A percentile compares a stretch with the other conserved stretches of the same genome.
Evolutionary conservation across 2,113 vertebrate species (phyloP).

Genomic region (Neotoma lepida): DNA sequence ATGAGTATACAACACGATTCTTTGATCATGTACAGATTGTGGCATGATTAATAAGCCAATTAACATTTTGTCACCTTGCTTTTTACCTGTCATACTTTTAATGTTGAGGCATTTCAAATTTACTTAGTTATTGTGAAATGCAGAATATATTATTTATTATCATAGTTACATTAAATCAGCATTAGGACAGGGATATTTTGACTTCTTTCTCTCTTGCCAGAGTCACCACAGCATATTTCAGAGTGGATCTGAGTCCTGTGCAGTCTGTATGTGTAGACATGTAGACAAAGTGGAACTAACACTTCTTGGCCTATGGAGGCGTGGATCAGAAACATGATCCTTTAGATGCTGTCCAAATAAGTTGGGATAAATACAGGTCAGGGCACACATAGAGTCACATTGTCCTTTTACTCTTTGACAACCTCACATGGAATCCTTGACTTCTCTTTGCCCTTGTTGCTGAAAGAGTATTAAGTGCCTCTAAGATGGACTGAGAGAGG

Average conservation of each 20-base stretch:
- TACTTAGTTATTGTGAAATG: neutral
- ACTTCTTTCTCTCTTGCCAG: neutral
- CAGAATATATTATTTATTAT: neutral
- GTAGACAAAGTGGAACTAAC: neutral
- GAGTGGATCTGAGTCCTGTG: neutral
- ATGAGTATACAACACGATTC: neutral
- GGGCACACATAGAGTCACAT: neutral
- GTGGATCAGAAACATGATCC: neutral
- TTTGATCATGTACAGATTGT: neutral
- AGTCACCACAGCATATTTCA: neutral
- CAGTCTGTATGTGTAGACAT: neutral
- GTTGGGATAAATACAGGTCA: slow-evolving; percentile 11
- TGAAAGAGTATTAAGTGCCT: slow-evolving; percentile 9
- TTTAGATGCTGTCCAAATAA: slow-evolving; percentile 35
- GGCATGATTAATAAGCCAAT: neutral
- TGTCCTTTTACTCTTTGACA: neutral
- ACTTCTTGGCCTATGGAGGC: neutral
- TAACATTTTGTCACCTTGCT: neutral
- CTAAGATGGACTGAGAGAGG: neutral
- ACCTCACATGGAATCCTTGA: neutral
- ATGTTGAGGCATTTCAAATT: neutral
- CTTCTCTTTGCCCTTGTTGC: slow-evolving; percentile 33
- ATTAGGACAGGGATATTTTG: neutral
- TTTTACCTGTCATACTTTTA: neutral
- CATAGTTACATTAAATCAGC: neutral